These are phyloP conservation scores for Myripristis murdjan DNA, from an alignment of 2,797 vertebrate species.

Conservation along the genomic window DNA sequence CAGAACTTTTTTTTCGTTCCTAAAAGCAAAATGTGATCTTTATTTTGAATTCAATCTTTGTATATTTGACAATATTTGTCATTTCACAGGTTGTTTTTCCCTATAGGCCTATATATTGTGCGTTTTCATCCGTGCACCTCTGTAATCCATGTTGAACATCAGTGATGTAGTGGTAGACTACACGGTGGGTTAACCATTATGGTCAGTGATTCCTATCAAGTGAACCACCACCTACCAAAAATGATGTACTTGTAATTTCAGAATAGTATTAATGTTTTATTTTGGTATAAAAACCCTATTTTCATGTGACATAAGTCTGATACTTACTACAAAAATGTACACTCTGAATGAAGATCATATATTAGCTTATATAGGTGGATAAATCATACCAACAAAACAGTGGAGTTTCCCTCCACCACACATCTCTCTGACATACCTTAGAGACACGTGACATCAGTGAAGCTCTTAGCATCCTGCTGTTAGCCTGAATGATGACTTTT, in stretches of 20 bases:
- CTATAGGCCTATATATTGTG: not conserved
- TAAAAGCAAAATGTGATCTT: constrained; percentile 1
- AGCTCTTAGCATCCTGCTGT: constrained; percentile 60
- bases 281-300: constrained; percentile 38
- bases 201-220: not conserved
- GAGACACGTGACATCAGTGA: constrained; percentile 49
- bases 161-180: constrained; percentile 9
- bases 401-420: constrained; percentile 18
- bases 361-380: constrained; percentile 5
- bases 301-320: constrained; percentile 30
- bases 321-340: not conserved
- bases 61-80: constrained; percentile 6
- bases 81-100: constrained; percentile 17
- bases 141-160: constrained; percentile 5
- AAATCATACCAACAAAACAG: constrained; percentile 4
- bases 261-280: constrained; percentile 28
- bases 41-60: not conserved
- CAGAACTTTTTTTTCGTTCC: constrained; percentile 1
- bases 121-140: not conserved
- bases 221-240: constrained; percentile 10
- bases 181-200: not conserved
- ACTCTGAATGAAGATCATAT: not conserved
- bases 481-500: constrained; percentile 60
- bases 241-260: constrained; percentile 14
- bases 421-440: constrained; percentile 45